Percentiles rank a stretch among this genome's conserved stretches.
phyloP scores from a whole-genome alignment of 2,113 vertebrate species.

The Bostrychus sinensis region DNA sequence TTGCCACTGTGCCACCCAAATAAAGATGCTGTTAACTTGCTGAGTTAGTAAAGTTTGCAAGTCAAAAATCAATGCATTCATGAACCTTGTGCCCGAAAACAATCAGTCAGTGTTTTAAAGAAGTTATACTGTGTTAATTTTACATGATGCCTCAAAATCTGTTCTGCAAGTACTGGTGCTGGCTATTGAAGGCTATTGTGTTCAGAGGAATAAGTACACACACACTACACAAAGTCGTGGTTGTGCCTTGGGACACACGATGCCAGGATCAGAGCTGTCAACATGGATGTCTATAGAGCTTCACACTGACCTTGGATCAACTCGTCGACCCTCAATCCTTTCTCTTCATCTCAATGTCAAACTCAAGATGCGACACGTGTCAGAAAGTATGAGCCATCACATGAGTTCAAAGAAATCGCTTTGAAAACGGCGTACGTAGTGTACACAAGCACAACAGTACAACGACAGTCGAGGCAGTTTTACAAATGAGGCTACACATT shows the following conservation, averaged over 20 bases:
- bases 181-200: neutral
- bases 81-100: too few species aligned
- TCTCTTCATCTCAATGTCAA: slow-evolving; percentile 34
- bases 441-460: slow-evolving; percentile 13
- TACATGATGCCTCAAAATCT: too few species aligned
- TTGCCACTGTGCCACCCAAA: too few species aligned
- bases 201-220: neutral
- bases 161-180: too few species aligned
- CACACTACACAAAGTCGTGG: slow-evolving; percentile 10
- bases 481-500: slow-evolving; percentile 21
- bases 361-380: slow-evolving; percentile 43
- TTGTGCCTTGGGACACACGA: slow-evolving; percentile 22
- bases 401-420: slow-evolving; percentile 16
- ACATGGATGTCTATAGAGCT: slow-evolving; percentile 35
- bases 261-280: slow-evolving; percentile 40
- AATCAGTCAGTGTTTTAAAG: too few species aligned
- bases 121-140: too few species aligned
- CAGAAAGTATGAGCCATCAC: slow-evolving; percentile 39
- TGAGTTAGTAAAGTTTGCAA: too few species aligned
- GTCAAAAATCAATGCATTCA: too few species aligned
- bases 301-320: slow-evolving; percentile 44
- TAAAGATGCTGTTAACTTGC: too few species aligned
- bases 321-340: slow-evolving; percentile 30
- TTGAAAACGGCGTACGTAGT: slow-evolving; percentile 9
- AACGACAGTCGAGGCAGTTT: slow-evolving; percentile 8